These are phyloP conservation scores for Martes martes DNA, from an alignment of 2,113 vertebrate species.

Conservation along the genomic window DNA sequence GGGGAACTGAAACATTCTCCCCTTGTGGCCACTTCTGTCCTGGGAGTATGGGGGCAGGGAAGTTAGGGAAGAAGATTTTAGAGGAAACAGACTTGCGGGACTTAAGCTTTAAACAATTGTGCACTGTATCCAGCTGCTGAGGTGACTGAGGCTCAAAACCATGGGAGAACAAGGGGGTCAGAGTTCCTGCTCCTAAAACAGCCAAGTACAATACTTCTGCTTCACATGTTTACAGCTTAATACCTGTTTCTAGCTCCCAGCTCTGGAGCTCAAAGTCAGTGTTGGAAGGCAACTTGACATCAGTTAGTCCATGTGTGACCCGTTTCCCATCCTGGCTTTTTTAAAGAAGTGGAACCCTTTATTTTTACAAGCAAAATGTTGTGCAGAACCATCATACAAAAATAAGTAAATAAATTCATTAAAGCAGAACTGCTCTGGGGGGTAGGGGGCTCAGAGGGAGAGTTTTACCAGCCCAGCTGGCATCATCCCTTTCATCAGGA, in stretches of 20 bases:
- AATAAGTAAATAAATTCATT: neutral
- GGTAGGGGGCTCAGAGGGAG: neutral
- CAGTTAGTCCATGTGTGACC: neutral
- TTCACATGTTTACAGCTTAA: neutral
- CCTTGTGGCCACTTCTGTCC: conserved; percentile 8
- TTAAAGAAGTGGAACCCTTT: neutral
- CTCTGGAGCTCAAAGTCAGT: neutral
- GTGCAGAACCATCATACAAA: neutral
- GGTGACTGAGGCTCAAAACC: neutral
- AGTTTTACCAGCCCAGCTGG: neutral
- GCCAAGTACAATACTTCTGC: neutral
- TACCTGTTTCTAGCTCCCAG: neutral
- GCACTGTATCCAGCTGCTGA: conserved; percentile 37
- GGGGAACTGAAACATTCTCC: conserved; percentile 53
- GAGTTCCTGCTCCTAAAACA: neutral
- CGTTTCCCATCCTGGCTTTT: neutral
- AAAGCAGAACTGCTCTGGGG: neutral
- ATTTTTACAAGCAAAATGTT: neutral
- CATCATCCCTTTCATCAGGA: neutral
- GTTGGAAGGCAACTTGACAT: neutral
- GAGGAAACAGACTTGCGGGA: conserved; percentile 39
- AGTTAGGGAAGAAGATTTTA: neutral
- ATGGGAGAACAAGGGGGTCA: neutral
- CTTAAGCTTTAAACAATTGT: conserved; percentile 29
- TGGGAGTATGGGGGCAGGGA: neutral